Percentiles rank a stretch among this genome's conserved stretches.
Conservation (phyloP, 1,140 invertebrate genomes). For the Trypoxylus dichotomus region DNA sequence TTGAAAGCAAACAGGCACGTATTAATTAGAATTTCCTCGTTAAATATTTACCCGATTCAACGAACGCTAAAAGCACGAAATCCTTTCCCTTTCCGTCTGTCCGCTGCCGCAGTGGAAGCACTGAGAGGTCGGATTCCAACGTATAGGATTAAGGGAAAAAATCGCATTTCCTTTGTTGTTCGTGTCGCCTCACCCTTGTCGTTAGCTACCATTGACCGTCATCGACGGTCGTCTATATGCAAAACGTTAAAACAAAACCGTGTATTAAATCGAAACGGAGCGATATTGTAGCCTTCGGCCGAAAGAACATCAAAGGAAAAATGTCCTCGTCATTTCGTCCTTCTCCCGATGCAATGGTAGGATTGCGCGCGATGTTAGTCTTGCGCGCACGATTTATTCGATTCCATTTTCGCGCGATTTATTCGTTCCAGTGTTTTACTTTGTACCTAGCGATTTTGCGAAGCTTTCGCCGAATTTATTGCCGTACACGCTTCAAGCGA, state of each 20-base stretch:
- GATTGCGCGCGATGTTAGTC: neutral
- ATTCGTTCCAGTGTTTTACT: neutral
- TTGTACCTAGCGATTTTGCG: neutral
- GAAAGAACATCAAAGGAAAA: slow-evolving; percentile 7
- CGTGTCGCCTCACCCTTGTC: too few species aligned
- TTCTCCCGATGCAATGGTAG: neutral
- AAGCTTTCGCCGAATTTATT: neutral
- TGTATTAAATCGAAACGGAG: neutral
- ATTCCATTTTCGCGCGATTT: neutral
- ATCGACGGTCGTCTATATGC: neutral
- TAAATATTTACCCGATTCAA: neutral
- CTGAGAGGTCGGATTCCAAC: too few species aligned
- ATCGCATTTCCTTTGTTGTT: too few species aligned
- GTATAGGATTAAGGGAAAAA: too few species aligned
- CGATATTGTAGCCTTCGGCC: neutral
- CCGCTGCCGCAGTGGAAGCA: too few species aligned
- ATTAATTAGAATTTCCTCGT: neutral
- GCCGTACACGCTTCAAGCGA: neutral
- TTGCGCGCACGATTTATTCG: neutral
- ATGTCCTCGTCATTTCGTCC: neutral
- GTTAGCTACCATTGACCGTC: too few species aligned
- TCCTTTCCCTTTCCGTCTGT: neutral
- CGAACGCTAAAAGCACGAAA: neutral
- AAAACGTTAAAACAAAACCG: neutral
- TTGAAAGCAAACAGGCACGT: neutral